Evolutionary conservation across 1,140 invertebrate species (phyloP).

Genomic region (Apis laboriosa): DNA sequence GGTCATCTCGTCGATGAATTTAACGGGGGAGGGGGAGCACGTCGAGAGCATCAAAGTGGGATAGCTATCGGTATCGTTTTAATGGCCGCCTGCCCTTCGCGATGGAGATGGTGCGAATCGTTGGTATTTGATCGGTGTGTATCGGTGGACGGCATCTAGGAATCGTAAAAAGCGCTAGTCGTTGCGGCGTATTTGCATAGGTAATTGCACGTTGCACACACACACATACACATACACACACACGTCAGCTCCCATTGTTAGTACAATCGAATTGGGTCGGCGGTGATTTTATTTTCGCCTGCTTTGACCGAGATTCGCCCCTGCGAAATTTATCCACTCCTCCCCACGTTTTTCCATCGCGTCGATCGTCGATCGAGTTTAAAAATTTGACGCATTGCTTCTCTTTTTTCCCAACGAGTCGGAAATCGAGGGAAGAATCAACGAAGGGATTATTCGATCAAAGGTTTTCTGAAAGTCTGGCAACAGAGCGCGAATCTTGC

Average conservation of each 20-base stretch:
- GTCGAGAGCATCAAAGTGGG: neutral
- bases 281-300: conserved; percentile 59
- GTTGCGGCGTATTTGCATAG: conserved; percentile 59
- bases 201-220: conserved; percentile 58
- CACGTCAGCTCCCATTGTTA: conserved; percentile 48
- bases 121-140: conserved; percentile 38
- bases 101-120: conserved; percentile 40
- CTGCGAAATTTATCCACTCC: neutral
- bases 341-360: neutral
- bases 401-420: no score
- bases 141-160: conserved; percentile 40
- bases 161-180: conserved; percentile 51
- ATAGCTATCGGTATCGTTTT: conserved; percentile 37
- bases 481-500: no score
- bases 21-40: conserved; percentile 22
- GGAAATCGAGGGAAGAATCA: no score
- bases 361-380: neutral
- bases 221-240: neutral
- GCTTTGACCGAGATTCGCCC: conserved; percentile 54
- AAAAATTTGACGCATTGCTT: neutral
- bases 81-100: conserved; percentile 22
- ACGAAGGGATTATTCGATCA: no score
- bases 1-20: conserved; percentile 37
- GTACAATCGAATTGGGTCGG: conserved; percentile 57
- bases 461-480: no score